A percentile compares a stretch with the other conserved stretches of the same genome.
These are phyloP conservation scores for Ivindomyrus marchei DNA, from an alignment of 2,113 vertebrate species.

Conservation along the genomic window DNA sequence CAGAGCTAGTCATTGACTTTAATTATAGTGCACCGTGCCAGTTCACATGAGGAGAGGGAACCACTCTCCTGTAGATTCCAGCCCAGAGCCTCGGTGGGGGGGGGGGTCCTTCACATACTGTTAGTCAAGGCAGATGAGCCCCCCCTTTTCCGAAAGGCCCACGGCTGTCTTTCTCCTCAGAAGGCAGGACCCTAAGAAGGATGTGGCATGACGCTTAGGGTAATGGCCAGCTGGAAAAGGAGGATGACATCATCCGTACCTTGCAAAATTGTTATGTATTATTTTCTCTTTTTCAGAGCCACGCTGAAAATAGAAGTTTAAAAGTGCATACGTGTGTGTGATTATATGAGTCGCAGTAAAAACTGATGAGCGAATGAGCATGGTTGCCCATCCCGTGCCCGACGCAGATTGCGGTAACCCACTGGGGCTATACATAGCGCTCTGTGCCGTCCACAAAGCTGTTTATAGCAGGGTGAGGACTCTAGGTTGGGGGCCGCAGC, in stretches of 20 bases:
- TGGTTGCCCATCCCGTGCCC: slow-evolving; percentile 41
- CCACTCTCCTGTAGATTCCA: background rate
- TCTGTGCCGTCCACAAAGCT: slow-evolving; percentile 11
- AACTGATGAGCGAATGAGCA: slow-evolving; percentile 36
- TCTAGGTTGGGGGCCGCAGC: background rate
- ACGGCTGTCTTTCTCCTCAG: background rate
- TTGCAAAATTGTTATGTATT: background rate
- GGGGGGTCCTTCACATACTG: background rate
- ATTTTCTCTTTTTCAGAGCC: background rate
- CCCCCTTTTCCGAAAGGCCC: background rate
- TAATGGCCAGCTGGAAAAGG: background rate
- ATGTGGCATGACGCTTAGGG: background rate
- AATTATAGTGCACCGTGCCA: background rate
- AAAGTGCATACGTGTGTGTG: background rate
- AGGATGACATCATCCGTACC: background rate
- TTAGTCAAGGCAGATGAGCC: background rate
- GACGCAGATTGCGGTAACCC: slow-evolving; percentile 50
- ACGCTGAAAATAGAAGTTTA: background rate
- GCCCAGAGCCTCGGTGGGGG: background rate
- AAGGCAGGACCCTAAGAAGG: background rate
- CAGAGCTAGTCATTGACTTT: background rate
- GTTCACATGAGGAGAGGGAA: background rate
- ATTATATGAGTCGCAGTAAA: slow-evolving; percentile 46
- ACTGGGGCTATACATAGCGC: slow-evolving; percentile 49
- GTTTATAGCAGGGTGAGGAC: slow-evolving; percentile 1